Evolutionary conservation across 2,888 invertebrate genomes (phyloP).

Genomic region (Zygothrica quintamaculata): DNA sequence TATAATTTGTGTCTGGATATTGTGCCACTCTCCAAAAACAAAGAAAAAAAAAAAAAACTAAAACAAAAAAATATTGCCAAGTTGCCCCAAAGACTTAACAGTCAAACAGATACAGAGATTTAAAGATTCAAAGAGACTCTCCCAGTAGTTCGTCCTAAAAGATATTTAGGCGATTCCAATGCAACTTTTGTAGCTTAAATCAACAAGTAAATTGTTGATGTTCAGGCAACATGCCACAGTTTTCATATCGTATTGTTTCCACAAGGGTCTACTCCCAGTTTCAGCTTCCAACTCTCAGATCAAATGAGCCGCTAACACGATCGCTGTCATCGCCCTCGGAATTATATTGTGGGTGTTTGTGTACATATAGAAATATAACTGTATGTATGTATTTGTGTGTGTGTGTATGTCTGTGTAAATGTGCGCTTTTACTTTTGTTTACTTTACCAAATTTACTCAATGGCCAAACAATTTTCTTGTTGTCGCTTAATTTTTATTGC

Average conservation of each 20-base stretch:
- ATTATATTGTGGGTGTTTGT: slow-evolving; percentile 53
- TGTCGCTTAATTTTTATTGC: slow-evolving; percentile 69
- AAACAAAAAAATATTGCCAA: too few relatives aligned
- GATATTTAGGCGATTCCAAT: slow-evolving; percentile 56
- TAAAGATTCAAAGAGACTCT: slow-evolving; percentile 6
- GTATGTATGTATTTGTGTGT: background rate
- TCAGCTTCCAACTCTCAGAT: slow-evolving; percentile 39
- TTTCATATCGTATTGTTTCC: slow-evolving; percentile 45
- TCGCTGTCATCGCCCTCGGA: slow-evolving; percentile 60
- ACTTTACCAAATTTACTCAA: slow-evolving; percentile 37
- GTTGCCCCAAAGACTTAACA: slow-evolving; percentile 27
- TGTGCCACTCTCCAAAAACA: slow-evolving; percentile 65
- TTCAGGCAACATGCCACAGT: slow-evolving; percentile 63
- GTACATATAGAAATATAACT: too few relatives aligned
- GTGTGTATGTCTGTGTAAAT: slow-evolving; percentile 15
- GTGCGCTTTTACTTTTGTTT: slow-evolving; percentile 54
- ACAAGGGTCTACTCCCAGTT: slow-evolving; percentile 23
- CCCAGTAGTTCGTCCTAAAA: slow-evolving; percentile 60
- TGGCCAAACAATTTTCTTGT: slow-evolving; percentile 44
- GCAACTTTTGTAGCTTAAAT: slow-evolving; percentile 28
- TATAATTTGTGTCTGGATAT: slow-evolving; percentile 78
- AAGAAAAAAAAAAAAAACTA: too few relatives aligned
- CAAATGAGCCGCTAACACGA: slow-evolving; percentile 80
- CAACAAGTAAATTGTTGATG: slow-evolving; percentile 38
- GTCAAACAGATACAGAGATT: slow-evolving; percentile 3